Evolutionary conservation across 2,113 vertebrate genomes (phyloP).

Genomic region (Aegotheles bennettii): DNA sequence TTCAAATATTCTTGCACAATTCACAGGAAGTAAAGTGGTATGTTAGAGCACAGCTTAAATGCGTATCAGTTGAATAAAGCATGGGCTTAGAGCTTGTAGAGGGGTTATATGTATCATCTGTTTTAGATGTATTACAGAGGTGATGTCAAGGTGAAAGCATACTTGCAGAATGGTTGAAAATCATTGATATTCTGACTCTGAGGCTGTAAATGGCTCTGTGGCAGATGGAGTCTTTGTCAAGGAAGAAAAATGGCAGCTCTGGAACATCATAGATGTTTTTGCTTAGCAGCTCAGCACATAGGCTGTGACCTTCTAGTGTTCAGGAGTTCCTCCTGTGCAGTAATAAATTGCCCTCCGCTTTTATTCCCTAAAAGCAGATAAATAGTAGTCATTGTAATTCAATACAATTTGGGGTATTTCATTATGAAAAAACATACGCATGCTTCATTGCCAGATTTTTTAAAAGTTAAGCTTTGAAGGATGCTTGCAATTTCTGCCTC

Average conservation of each 20-base stretch:
- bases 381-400: constrained; percentile 72
- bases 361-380: constrained; percentile 72
- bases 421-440: constrained; percentile 48
- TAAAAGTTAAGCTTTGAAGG: constrained; percentile 43
- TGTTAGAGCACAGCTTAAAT: constrained; percentile 60
- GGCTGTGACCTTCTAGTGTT: constrained; percentile 84
- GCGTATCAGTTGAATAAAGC: constrained; percentile 60
- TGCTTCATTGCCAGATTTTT: constrained; percentile 50
- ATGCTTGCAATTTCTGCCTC: constrained; percentile 8
- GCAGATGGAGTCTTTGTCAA: constrained; percentile 98
- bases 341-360: constrained; percentile 79
- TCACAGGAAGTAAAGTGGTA: constrained; percentile 46
- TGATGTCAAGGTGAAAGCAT: constrained; percentile 90
- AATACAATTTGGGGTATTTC: constrained; percentile 62
- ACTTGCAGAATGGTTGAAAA: constrained; percentile 84
- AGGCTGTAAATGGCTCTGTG: constrained; percentile 89
- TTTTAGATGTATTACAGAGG: constrained; percentile 77
- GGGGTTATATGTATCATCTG: constrained; percentile 75
- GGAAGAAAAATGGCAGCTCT: constrained; percentile 92
- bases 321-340: constrained; percentile 71
- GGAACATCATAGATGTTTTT: constrained; percentile 78
- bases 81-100: constrained; percentile 43
- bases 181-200: constrained; percentile 96
- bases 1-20: not conserved
- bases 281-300: constrained; percentile 73